Evolutionary conservation across 2,113 vertebrate species (phyloP).

Genomic region (Turdus rufiventris): DNA sequence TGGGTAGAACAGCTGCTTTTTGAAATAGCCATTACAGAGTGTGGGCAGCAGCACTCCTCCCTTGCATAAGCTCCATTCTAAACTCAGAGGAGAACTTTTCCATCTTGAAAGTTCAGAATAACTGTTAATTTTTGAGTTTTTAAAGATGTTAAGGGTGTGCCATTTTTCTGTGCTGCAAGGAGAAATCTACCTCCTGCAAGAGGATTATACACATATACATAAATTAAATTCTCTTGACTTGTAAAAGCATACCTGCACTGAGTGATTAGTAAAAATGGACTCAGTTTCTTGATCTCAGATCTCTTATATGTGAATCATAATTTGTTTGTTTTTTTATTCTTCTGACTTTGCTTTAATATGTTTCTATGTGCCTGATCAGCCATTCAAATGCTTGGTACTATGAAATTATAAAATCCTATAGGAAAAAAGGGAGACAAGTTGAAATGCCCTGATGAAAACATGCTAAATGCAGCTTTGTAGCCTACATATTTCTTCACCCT

Average conservation of each 20-base stretch:
- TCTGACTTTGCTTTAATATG: not conserved
- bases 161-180: not conserved
- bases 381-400: not conserved
- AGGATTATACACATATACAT: not conserved
- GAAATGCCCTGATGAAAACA: not conserved
- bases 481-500: not conserved
- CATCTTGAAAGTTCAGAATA: not conserved
- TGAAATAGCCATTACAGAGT: not conserved
- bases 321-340: not conserved
- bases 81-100: not conserved
- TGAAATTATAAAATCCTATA: not conserved
- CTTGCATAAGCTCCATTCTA: not conserved
- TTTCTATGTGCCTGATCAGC: not conserved
- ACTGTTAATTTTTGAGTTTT: not conserved
- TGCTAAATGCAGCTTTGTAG: not conserved
- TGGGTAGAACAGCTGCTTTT: not conserved
- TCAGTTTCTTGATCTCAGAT: not conserved
- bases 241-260: not conserved
- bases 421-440: not conserved
- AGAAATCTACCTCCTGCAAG: not conserved
- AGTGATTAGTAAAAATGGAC: not conserved
- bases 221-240: not conserved
- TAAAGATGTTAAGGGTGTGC: not conserved
- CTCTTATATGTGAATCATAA: not conserved
- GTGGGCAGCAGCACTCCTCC: not conserved